phyloP scores from a whole-genome alignment of 2,113 vertebrate species.

The Pedetes capensis region DNA sequence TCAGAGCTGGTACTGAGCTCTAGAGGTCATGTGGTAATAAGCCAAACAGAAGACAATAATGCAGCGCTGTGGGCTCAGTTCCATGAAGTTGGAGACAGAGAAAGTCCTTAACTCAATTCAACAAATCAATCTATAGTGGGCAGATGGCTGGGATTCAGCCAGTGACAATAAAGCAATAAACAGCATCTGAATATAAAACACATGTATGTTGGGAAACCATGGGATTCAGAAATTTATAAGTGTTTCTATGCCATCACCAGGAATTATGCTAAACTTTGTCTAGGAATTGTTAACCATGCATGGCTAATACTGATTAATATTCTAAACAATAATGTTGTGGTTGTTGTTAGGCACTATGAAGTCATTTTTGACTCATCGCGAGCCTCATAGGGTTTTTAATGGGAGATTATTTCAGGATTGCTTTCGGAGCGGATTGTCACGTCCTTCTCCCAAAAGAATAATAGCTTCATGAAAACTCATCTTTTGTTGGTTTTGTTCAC shows the following conservation, averaged over 20 bases:
- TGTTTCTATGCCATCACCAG: background rate
- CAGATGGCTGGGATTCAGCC: conserved; percentile 10
- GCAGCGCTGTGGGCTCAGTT: background rate
- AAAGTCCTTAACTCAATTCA: conserved; percentile 4
- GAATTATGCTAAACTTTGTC: background rate
- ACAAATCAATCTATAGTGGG: background rate
- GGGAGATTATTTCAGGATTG: too few species aligned
- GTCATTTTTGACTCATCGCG: too few species aligned
- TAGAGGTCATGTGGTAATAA: conserved; percentile 29
- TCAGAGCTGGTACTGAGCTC: background rate
- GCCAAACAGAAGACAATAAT: background rate
- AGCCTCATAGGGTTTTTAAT: too few species aligned
- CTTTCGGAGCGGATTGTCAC: too few species aligned
- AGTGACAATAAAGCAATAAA: background rate
- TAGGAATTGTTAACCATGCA: background rate
- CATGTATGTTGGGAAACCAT: background rate
- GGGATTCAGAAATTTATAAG: background rate
- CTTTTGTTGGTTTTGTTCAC: background rate
- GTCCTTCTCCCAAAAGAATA: background rate
- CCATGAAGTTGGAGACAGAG: background rate
- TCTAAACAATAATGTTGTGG: too few species aligned
- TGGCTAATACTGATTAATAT: background rate
- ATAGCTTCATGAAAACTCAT: background rate
- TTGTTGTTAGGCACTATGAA: too few species aligned
- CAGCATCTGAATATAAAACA: background rate